These are phyloP conservation scores for Peromyscus aztecus DNA, from an alignment of 2,797 vertebrate species.

Conservation along the genomic window DNA sequence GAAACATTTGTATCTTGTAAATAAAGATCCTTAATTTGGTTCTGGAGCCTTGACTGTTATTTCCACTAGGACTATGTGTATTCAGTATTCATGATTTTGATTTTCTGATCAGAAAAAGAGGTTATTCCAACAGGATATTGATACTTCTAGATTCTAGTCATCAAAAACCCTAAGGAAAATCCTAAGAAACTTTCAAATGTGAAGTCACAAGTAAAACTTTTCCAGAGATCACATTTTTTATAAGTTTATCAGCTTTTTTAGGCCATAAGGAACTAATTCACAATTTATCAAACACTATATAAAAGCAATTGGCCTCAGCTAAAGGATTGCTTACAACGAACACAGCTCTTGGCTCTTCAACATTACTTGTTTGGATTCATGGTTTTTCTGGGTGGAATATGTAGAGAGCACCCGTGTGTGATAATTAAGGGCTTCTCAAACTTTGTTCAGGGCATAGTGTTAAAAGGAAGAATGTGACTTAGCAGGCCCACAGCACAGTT, in stretches of 20 bases:
- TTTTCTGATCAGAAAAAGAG: not conserved
- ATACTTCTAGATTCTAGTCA: not conserved
- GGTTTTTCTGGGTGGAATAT: not conserved
- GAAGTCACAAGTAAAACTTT: slow-evolving; percentile 13
- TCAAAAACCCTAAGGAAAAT: not conserved
- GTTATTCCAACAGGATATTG: not conserved
- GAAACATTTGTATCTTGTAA: slow-evolving; percentile 90
- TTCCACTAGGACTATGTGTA: not conserved
- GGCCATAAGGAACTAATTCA: not conserved
- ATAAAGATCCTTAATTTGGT: slow-evolving; percentile 88
- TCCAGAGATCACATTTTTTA: not conserved
- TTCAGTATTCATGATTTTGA: not conserved
- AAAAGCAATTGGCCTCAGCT: not conserved
- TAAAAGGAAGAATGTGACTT: not conserved
- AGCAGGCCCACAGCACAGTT: not conserved
- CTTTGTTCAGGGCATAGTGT: not conserved
- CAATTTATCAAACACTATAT: not conserved
- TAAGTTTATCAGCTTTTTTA: not conserved
- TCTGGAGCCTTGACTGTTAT: slow-evolving; percentile 61
- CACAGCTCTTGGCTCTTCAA: not conserved
- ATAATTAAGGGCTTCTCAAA: not conserved
- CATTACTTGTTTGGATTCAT: not conserved
- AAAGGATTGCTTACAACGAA: not conserved
- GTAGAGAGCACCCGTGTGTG: not conserved
- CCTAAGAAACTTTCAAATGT: not conserved